These are phyloP conservation scores for Epirrhoe alternata DNA, from an alignment of 2,888 invertebrate species.

Conservation along the genomic window DNA sequence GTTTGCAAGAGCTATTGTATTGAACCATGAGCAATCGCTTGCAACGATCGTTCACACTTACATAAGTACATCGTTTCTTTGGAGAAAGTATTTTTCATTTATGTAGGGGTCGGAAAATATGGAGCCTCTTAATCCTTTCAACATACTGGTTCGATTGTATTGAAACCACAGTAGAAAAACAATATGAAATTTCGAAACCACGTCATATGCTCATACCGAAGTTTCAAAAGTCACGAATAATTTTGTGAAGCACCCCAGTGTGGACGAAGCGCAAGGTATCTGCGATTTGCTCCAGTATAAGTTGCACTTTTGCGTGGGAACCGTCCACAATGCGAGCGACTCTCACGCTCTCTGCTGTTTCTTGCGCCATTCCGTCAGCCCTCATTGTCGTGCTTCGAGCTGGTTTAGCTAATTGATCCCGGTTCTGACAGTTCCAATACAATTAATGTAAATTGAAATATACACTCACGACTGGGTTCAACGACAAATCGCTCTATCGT, in stretches of 20 bases:
- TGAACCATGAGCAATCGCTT: neutral
- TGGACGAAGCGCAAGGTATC: constrained; percentile 25
- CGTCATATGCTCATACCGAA: too few species aligned
- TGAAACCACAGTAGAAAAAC: too few species aligned
- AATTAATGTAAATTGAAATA: constrained; percentile 35
- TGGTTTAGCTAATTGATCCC: constrained; percentile 53
- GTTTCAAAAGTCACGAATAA: neutral
- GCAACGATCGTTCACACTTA: neutral
- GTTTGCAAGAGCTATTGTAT: neutral
- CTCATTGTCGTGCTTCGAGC: constrained; percentile 51
- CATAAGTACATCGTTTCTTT: neutral
- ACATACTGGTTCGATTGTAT: too few species aligned
- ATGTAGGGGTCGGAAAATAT: too few species aligned
- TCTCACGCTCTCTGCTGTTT: constrained; percentile 77
- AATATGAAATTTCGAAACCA: too few species aligned
- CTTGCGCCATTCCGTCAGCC: constrained; percentile 73
- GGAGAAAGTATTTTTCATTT: too few species aligned
- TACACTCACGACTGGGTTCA: neutral
- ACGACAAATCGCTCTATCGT: constrained; percentile 27
- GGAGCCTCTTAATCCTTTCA: too few species aligned
- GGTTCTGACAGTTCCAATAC: constrained; percentile 47
- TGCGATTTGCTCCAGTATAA: constrained; percentile 66
- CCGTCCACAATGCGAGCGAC: constrained; percentile 66
- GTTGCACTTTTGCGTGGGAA: constrained; percentile 75
- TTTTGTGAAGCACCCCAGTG: constrained; percentile 6